Evolutionary conservation across 2,113 vertebrate genomes (phyloP).

Genomic region (Pipa parva): DNA sequence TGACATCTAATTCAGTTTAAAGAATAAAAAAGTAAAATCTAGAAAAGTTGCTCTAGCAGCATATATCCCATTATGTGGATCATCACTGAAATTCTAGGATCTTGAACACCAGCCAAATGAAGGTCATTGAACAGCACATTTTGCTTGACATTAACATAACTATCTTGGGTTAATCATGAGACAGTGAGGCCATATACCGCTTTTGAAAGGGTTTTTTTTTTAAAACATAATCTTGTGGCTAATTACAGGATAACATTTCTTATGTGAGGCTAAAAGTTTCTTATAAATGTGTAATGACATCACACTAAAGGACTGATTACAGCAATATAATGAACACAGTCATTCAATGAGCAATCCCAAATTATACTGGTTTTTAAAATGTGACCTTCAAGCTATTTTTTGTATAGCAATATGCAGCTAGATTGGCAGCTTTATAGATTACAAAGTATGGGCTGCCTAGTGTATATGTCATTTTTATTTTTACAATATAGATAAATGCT

Average conservation of each 20-base stretch:
- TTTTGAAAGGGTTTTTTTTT: constrained; percentile 46
- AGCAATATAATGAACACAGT: constrained; percentile 15
- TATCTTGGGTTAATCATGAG: constrained; percentile 48
- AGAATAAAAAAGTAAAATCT: constrained; percentile 34
- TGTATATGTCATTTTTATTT: not conserved
- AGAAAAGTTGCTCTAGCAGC: constrained; percentile 45
- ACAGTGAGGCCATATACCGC: constrained; percentile 52
- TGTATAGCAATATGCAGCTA: no score
- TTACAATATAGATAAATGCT: not conserved
- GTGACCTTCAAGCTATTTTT: no score
- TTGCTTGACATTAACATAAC: constrained; percentile 49
- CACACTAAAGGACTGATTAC: constrained; percentile 23
- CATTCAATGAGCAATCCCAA: constrained; percentile 4
- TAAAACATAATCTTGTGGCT: constrained; percentile 55
- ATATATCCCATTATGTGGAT: constrained; percentile 44
- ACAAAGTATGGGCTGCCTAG: not conserved
- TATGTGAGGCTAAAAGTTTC: constrained; percentile 53
- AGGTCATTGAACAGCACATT: constrained; percentile 56
- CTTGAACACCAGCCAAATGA: constrained; percentile 47
- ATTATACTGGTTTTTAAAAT: not conserved
- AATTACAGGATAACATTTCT: constrained; percentile 51
- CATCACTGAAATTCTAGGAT: constrained; percentile 47
- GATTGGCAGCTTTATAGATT: not conserved
- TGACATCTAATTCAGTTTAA: constrained; percentile 21
- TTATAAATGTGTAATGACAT: constrained; percentile 45